phyloP scores from a whole-genome alignment of 2,888 invertebrate genomes.

The Stenotaenia linearis region DNA sequence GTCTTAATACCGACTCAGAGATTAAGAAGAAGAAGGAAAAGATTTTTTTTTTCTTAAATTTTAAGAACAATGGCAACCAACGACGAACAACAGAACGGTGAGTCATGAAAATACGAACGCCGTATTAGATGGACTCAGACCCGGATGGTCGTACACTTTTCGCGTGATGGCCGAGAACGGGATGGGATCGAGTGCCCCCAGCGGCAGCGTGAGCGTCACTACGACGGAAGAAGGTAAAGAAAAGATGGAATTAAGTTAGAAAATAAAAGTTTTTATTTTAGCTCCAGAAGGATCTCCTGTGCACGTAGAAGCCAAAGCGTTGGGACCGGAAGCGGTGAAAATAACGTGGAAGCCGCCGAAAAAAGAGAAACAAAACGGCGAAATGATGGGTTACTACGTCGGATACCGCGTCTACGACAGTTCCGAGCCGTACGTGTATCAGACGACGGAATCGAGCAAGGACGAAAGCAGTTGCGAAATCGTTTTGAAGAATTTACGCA shows the following conservation, averaged over 20 bases:
- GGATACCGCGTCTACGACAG: slow-evolving; percentile 46
- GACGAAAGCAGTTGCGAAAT: slow-evolving; percentile 17
- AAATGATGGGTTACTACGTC: slow-evolving; percentile 47
- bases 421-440: slow-evolving; percentile 44
- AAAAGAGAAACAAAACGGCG: slow-evolving; percentile 44
- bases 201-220: slow-evolving; percentile 42
- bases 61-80: background rate
- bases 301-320: slow-evolving; percentile 44
- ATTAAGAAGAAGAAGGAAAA: too few species aligned
- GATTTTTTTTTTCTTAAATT: background rate
- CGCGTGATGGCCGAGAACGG: slow-evolving; percentile 46
- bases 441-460: slow-evolving; percentile 40
- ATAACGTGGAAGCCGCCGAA: slow-evolving; percentile 48
- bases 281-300: slow-evolving; percentile 48
- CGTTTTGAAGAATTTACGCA: slow-evolving; percentile 44
- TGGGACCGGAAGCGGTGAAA: slow-evolving; percentile 46
- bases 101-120: slow-evolving; percentile 35
- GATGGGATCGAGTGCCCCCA: slow-evolving; percentile 45
- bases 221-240: slow-evolving; percentile 46
- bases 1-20: too few species aligned
- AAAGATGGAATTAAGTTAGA: background rate
- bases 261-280: slow-evolving; percentile 34
- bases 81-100: background rate
- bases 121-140: slow-evolving; percentile 43
- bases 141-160: slow-evolving; percentile 45